These are phyloP conservation scores for Oncorhynchus keta DNA, from an alignment of 2,113 vertebrate genomes.

Conservation along the genomic window DNA sequence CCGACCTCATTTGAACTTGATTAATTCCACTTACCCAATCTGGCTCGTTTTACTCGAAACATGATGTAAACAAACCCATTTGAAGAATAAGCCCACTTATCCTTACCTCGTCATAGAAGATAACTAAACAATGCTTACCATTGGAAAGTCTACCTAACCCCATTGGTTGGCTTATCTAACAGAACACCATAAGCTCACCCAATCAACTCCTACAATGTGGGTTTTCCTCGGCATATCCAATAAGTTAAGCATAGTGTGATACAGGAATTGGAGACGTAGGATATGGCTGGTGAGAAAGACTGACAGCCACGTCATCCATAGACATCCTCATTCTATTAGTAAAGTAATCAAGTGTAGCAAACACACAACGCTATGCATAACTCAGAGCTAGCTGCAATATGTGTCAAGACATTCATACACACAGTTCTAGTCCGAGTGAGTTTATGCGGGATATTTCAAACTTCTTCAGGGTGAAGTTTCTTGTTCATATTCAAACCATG, in stretches of 20 bases:
- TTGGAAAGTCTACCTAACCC: too few species aligned
- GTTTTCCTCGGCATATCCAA: too few species aligned
- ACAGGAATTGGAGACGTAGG: conserved; percentile 18
- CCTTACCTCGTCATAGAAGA: too few species aligned
- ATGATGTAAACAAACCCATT: too few species aligned
- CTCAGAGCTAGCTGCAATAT: conserved; percentile 42
- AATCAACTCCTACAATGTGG: too few species aligned
- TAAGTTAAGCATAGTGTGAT: conserved; percentile 1
- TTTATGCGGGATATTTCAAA: conserved; percentile 45
- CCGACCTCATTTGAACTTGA: not conserved
- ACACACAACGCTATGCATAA: conserved; percentile 54
- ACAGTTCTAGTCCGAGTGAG: conserved; percentile 30
- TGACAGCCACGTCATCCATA: conserved; percentile 15
- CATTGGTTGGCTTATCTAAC: too few species aligned
- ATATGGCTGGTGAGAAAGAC: conserved; percentile 29
- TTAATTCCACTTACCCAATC: too few species aligned
- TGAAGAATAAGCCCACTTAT: too few species aligned
- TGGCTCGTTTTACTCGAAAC: too few species aligned
- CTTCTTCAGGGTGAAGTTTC: conserved; percentile 21
- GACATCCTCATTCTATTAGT: conserved; percentile 34
- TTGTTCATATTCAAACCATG: conserved; percentile 44
- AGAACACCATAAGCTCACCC: too few species aligned
- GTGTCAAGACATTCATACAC: conserved; percentile 51
- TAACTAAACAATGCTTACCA: too few species aligned
- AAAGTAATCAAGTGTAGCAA: conserved; percentile 27